A percentile compares a stretch with the other conserved stretches of the same genome.
phyloP scores from a whole-genome alignment of 2,888 invertebrate genomes.

The Tetragnatha montana region DNA sequence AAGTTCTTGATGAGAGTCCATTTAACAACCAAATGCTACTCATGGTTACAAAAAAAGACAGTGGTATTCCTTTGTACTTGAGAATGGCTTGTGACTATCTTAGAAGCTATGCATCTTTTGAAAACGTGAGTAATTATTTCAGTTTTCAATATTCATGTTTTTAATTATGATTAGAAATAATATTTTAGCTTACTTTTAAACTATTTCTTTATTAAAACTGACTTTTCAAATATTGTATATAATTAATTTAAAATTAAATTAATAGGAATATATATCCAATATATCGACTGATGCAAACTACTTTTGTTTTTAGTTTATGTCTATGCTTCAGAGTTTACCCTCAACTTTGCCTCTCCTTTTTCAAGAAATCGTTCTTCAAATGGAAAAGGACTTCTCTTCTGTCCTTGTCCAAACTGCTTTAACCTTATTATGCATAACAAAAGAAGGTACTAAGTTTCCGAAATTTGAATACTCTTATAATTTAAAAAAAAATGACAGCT shows the following conservation, averaged over 20 bases:
- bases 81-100: slow-evolving; percentile 77
- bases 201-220: too few relatives aligned
- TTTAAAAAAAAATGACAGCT: too few relatives aligned
- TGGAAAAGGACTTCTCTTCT: slow-evolving; percentile 69
- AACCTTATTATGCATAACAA: slow-evolving; percentile 57
- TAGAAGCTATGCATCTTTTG: slow-evolving; percentile 72
- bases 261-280: neutral
- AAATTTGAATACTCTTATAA: slow-evolving; percentile 36
- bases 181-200: too few relatives aligned
- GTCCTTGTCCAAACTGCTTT: slow-evolving; percentile 58
- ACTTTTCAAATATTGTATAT: too few relatives aligned
- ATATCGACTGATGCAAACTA: too few relatives aligned
- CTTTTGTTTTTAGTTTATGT: slow-evolving; percentile 63
- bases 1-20: slow-evolving; percentile 76
- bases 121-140: slow-evolving; percentile 61
- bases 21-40: slow-evolving; percentile 77
- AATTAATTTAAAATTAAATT: neutral
- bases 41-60: slow-evolving; percentile 76
- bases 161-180: too few relatives aligned
- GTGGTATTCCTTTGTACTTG: slow-evolving; percentile 76
- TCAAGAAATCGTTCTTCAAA: slow-evolving; percentile 64
- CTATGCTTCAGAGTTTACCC: slow-evolving; percentile 68
- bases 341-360: slow-evolving; percentile 62
- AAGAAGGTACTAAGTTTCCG: slow-evolving; percentile 52
- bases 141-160: neutral